A percentile compares a stretch with the other conserved stretches of the same genome.
Evolutionary conservation across 2,113 vertebrate species (phyloP).

Genomic region (Halichoeres trimaculatus): DNA sequence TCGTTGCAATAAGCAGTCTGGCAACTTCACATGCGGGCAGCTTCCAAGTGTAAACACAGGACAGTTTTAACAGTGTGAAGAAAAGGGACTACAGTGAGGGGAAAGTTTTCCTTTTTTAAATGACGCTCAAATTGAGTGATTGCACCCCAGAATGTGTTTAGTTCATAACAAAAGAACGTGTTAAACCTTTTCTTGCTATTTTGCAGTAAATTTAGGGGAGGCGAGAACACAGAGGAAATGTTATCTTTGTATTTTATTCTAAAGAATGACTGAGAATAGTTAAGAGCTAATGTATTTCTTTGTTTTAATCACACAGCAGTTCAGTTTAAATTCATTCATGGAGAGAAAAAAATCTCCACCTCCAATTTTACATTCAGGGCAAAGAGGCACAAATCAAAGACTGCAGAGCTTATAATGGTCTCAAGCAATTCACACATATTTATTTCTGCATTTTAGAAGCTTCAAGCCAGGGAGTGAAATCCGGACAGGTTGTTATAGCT

Average conservation of each 20-base stretch:
- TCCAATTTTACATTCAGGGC: conserved; percentile 53
- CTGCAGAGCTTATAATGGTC: conserved; percentile 59
- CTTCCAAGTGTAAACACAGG: background rate
- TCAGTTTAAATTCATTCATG: background rate
- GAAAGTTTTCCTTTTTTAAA: background rate
- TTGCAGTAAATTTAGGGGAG: background rate
- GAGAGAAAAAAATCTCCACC: conserved; percentile 8
- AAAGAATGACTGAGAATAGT: background rate
- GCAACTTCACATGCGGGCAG: background rate
- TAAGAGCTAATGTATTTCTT: background rate
- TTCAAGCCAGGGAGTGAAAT: conserved; percentile 89
- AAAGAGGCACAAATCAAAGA: conserved; percentile 53
- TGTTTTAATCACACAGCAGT: too few species aligned
- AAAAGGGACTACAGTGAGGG: too few species aligned
- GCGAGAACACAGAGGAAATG: background rate
- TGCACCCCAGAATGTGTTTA: background rate
- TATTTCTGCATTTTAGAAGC: conserved; percentile 88
- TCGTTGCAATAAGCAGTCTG: conserved; percentile 23
- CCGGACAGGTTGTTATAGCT: conserved; percentile 92
- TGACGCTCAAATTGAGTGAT: background rate
- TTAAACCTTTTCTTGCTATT: background rate
- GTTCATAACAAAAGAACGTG: background rate
- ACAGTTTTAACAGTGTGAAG: background rate
- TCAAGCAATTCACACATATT: conserved; percentile 80
- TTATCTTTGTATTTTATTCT: background rate